These are phyloP conservation scores for Candidula unifasciata DNA, from an alignment of 2,888 invertebrate genomes.

Conservation along the genomic window DNA sequence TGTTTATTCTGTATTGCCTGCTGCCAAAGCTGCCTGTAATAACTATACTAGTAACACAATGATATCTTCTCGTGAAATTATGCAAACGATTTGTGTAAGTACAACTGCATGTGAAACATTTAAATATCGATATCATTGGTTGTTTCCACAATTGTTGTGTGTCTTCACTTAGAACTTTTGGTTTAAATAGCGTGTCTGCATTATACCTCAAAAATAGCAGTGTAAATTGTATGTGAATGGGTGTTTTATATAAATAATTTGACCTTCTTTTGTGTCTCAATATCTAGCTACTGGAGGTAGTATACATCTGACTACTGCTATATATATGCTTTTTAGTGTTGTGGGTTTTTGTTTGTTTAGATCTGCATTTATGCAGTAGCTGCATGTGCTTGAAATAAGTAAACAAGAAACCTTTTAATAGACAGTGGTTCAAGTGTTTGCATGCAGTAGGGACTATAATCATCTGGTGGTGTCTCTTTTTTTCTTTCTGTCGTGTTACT, in stretches of 20 bases:
- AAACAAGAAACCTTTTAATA: neutral
- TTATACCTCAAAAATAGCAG: neutral
- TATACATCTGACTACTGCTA: slow-evolving; percentile 20
- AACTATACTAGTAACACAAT: slow-evolving; percentile 1
- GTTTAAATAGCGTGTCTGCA: neutral
- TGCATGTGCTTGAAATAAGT: neutral
- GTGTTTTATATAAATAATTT: slow-evolving; percentile 32
- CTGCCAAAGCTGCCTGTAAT: neutral
- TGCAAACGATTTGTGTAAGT: slow-evolving; percentile 36
- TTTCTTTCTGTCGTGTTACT: too few relatives aligned
- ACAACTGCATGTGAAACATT: slow-evolving; percentile 9
- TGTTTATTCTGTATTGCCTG: too few relatives aligned
- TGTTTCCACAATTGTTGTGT: slow-evolving; percentile 15
- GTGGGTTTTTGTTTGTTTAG: neutral
- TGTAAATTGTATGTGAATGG: neutral
- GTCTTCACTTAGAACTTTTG: neutral
- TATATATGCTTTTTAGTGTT: neutral
- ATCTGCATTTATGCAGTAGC: neutral
- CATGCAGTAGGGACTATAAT: neutral
- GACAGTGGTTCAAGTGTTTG: neutral
- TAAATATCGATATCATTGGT: neutral
- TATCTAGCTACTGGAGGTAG: slow-evolving; percentile 55
- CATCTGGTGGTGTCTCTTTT: too few relatives aligned
- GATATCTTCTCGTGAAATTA: neutral
- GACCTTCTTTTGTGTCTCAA: slow-evolving; percentile 44